Base-by-base conservation (phyloP, 2,888 invertebrate genomes). In the Onchidella celtica region DNA sequence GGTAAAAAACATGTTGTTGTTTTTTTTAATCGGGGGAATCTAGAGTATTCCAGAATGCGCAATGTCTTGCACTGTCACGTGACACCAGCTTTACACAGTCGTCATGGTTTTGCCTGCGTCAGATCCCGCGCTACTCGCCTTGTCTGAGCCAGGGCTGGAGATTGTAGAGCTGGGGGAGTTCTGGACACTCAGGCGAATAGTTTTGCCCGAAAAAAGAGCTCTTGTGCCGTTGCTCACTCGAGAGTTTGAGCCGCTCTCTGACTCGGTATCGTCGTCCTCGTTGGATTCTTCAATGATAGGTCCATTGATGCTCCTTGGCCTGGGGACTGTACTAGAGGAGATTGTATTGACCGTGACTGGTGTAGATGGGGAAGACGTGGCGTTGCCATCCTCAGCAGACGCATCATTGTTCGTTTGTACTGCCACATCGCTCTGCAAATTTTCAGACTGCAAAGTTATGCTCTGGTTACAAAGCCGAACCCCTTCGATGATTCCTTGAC, bases 401-500 rank as follows among this genome's bases (percentile, higher is more conserved):
- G n/a, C n/a, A n/a, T n/a, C n/a, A n/a, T n/a, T n/a, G n/a, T n/a
- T n/a, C n/a, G n/a, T n/a, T n/a, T n/a, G n/a, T n/a, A n/a, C n/a
- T n/a, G n/a, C n/a, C n/a, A n/a, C n/a, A n/a, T 32, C 11, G 29
- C 29, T 6, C 9, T 29, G 29, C 0, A 84, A 63, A 4, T 72
- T 32, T 21, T 47, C 38, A 3, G 83, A 73, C 11, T 85, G 81
- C 24, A 85, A 70, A 1, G 80, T 47, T 3, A 85, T 85, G 36
- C 79, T 70, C 55, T 85, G 85, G 32, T 81, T 81, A 0, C 83
- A 83, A 4, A 85, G 77, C 27, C 84, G 75, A 1, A 83, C 81
- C 0, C 85, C 85, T 34, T 85, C 85, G 6, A 85, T 61, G 36
- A 85, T 82, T 1, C 85, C 85, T 0, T 61, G 76, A 27, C 83